phyloP scores from a whole-genome alignment of 1,140 invertebrate species.

The Monomorium pharaonis region DNA sequence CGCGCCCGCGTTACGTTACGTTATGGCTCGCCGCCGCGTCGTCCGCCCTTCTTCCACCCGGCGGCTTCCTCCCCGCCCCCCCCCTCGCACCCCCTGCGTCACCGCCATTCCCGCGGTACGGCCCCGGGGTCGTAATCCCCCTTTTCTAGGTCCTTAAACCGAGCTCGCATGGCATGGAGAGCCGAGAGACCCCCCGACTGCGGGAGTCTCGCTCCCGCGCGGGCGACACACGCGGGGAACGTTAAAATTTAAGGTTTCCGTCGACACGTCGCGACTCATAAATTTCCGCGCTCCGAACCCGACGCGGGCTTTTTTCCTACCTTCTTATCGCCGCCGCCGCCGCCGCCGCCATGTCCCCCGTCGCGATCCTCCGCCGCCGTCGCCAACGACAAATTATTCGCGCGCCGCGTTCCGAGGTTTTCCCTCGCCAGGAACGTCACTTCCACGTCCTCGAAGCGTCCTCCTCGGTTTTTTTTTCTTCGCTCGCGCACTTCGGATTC shows the following conservation, averaged over 20 bases:
- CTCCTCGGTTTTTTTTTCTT: too few species aligned
- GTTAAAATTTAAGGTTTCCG: slow-evolving; percentile 75
- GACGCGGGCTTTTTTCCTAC: slow-evolving; percentile 50
- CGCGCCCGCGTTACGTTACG: too few species aligned
- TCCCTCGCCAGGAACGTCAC: neutral
- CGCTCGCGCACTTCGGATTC: too few species aligned
- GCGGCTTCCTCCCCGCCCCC: neutral
- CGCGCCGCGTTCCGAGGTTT: neutral
- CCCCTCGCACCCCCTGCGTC: neutral
- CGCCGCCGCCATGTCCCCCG: slow-evolving; percentile 33
- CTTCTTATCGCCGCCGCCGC: slow-evolving; percentile 36
- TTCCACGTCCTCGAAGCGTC: neutral
- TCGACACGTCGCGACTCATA: slow-evolving; percentile 72
- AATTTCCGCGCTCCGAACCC: slow-evolving; percentile 65
- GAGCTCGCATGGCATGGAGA: slow-evolving; percentile 14
- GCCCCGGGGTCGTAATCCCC: slow-evolving; percentile 53
- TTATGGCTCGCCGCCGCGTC: slow-evolving; percentile 54
- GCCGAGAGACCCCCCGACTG: slow-evolving; percentile 41
- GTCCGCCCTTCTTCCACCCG: neutral
- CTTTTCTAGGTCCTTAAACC: slow-evolving; percentile 62
- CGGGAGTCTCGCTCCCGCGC: slow-evolving; percentile 31
- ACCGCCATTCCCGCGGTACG: neutral
- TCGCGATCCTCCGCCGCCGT: neutral
- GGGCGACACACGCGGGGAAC: slow-evolving; percentile 57
- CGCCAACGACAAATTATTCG: slow-evolving; percentile 32